Base-by-base conservation (phyloP, 2,888 invertebrate genomes). In the Lumbricus terrestris region DNA sequence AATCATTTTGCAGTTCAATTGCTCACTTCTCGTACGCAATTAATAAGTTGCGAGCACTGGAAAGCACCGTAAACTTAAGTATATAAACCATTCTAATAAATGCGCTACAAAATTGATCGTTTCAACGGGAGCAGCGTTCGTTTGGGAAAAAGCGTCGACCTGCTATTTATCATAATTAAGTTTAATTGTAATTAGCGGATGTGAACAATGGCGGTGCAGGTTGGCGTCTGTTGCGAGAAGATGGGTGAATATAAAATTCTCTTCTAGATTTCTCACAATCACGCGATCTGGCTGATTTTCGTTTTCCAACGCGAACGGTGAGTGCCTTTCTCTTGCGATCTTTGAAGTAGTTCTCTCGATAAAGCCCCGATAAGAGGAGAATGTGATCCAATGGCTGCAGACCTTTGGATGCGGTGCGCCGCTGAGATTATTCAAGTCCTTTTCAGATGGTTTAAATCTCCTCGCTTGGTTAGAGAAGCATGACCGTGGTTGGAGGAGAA, bases 121-220 rank as follows among this genome's bases (percentile, higher is more conserved):
- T 69, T 6, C 8, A 69, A 15, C 13, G 1, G n/a, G 1, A 11
- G 29, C 6, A 8, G 8, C 69, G n/a, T 11, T 69, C 69, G 69
- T n/a, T 69, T 69, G 69, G 69, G 29, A 69, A 69, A 69, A 69
- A 69, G 69, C 11, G 69, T 69, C 69, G 69, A 69, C 69, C 69
- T 69, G 8, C 69, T 69, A 69, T 69, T 69, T 69, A 69, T 69
- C 69, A 69, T 69, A 69, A 69, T 69, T 69, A 69, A n/a, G 69
- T n/a, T 69, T 69, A 69, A 69, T 69, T 69, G 69, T 69, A 69
- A 69, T 69, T 69, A 69, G 69, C 69, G 69, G 69, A 69, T 69
- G 69, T 69, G 69, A 69, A 69, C 69, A 69, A 69, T 69, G 69
- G n/a, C n/a, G 29, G 69, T 3, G 29, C n/a, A n/a, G 54, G 69